A percentile compares a stretch with the other conserved stretches of the same genome.
Conservation (phyloP, 2,888 invertebrate genomes). For the Brachylomia viminalis region DNA sequence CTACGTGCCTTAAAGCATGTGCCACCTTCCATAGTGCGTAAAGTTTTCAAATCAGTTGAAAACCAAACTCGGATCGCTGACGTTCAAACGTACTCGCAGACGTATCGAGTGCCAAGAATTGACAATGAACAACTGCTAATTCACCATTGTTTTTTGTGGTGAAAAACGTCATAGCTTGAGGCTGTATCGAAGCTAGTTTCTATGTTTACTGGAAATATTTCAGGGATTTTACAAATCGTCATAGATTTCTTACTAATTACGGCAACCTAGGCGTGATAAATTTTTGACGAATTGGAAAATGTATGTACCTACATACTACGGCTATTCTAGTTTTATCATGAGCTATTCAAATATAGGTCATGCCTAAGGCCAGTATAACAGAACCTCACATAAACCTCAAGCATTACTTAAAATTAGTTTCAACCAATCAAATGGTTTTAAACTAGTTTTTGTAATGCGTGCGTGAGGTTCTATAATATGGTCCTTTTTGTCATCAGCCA, state of each 20-base stretch:
- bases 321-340: neutral
- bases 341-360: neutral
- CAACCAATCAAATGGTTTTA: too few species aligned
- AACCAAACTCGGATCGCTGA: conserved; percentile 39
- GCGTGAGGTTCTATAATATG: too few species aligned
- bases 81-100: neutral
- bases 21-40: neutral
- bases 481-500: too few species aligned
- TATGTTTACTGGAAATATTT: neutral
- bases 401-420: too few species aligned
- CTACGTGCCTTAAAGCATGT: conserved; percentile 49
- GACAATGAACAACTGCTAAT: neutral
- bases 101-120: conserved; percentile 34
- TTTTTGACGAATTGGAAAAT: neutral
- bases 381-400: too few species aligned
- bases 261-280: neutral
- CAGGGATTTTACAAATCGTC: neutral
- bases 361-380: too few species aligned
- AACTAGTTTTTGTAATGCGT: too few species aligned
- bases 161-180: conserved; percentile 10
- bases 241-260: neutral
- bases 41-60: conserved; percentile 25
- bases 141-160: conserved; percentile 15
- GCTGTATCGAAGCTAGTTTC: neutral
- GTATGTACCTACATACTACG: neutral